Evolutionary conservation across 1,140 invertebrate genomes (phyloP).

Genomic region (Riptortus pedestris): DNA sequence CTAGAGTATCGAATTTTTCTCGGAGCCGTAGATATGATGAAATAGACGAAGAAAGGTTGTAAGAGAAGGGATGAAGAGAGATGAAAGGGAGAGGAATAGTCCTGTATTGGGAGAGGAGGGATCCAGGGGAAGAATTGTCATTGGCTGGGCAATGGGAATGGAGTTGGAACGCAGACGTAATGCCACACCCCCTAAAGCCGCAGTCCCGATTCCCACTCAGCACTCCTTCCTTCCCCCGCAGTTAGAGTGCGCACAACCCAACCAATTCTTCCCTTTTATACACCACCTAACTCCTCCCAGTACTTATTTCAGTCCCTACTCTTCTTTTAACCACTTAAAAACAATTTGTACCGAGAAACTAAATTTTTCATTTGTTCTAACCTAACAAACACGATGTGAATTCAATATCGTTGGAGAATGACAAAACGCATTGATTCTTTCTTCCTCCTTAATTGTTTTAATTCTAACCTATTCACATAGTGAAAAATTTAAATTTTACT

Average conservation of each 20-base stretch:
- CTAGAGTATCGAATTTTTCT: too few species aligned
- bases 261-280: background rate
- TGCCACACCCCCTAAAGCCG: background rate
- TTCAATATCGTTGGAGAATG: too few species aligned
- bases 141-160: slow-evolving; percentile 9
- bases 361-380: too few species aligned
- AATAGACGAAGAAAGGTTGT: too few species aligned
- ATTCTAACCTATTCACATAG: too few species aligned
- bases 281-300: background rate
- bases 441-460: too few species aligned
- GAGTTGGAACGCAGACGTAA: background rate
- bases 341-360: too few species aligned
- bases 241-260: background rate
- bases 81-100: background rate
- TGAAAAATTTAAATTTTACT: too few species aligned
- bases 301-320: background rate
- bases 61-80: background rate
- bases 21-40: too few species aligned
- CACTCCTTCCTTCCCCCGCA: background rate
- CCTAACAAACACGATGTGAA: too few species aligned
- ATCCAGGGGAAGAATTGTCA: background rate
- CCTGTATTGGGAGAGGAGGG: background rate
- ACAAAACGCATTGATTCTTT: too few species aligned
- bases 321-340: too few species aligned
- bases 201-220: background rate